Evolutionary conservation across 2,113 vertebrate species (phyloP), one percentile per base, ranked within the genome.

Genomic region (Polypterus senegalus): DNA sequence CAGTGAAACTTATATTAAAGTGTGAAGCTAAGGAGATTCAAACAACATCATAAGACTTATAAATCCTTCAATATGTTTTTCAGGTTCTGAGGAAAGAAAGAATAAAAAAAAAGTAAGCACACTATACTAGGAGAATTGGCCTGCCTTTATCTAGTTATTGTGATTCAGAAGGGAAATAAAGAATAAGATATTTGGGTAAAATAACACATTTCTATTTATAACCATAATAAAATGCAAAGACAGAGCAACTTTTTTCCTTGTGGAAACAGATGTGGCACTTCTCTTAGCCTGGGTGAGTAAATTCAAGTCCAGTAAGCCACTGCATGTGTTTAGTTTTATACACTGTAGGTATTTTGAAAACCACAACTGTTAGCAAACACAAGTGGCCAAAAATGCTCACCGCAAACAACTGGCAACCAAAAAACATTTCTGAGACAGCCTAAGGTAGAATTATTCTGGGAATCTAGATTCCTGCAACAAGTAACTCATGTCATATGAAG

Each of bases 401-500:
- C 65, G 62, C 55, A 62, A 57, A 48, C 49, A 62, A 58, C 54
- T 55, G 54, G 49, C 11, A 58, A 51, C 48, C 47, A 61, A 65
- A 27, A 27, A 61, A 57, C 47, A 66, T 43, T 66, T 53, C 47
- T 53, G 53, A 60, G 59, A 61, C 54, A 52, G 60, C 65, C 65
- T 46, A 57, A 62, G 60, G 65, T 62, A 57, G 44, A 59, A 54
- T 49, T 45, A 45, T 46, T 54, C 63, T 54, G 49, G 46, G 45
- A n/a, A 59, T 74, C 71, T 67, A 68, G 72, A 71, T 74, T 68
- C 75, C 75, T 75, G 70, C 67, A 72, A 73, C 76, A 70, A 74
- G 74, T 71, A 77, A 66, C 72, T 69, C 73, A 73, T 77, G 69
- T 70, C 69, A 77, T 71, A 73, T 72, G 70, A 76, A 73, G 74